phyloP scores from a whole-genome alignment of 2,113 vertebrate species.

The Acrocephalus kingi region DNA sequence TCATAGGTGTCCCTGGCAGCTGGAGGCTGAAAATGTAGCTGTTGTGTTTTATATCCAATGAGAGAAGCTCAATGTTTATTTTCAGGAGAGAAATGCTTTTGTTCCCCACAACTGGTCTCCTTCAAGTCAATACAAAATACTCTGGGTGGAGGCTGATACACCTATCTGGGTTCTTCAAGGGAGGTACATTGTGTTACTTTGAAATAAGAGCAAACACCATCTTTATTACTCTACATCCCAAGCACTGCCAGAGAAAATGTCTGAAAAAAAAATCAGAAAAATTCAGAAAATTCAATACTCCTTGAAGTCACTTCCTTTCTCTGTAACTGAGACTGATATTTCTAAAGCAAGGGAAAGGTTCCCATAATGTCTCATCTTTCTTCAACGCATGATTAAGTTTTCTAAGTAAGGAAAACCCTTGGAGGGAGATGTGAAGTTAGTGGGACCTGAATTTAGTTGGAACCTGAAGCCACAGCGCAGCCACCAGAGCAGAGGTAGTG shows the following conservation, averaged over 20 bases:
- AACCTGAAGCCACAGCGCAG: neutral
- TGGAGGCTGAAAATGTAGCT: conserved; percentile 11
- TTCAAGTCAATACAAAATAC: neutral
- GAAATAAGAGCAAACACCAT: neutral
- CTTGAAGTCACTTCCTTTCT: neutral
- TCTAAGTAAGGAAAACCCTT: neutral
- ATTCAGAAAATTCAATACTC: neutral
- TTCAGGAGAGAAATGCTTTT: neutral
- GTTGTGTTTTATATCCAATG: neutral
- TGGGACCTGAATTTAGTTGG: neutral
- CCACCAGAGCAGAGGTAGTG: neutral
- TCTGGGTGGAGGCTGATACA: neutral
- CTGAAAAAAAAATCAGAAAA: neutral
- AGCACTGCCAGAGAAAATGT: neutral
- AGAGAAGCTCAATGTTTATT: neutral
- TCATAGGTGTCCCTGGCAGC: conserved; percentile 44
- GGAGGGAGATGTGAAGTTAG: neutral
- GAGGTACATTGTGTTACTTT: neutral
- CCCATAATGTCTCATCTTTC: neutral
- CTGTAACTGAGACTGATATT: neutral
- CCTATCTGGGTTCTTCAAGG: neutral
- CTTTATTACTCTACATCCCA: neutral
- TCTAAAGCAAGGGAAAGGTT: neutral
- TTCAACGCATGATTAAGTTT: neutral
- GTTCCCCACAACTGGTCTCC: neutral